Evolutionary conservation across 2,888 invertebrate species (phyloP), one percentile per base, ranked within the genome.

Genomic region (Pantelozetes paolii): DNA sequence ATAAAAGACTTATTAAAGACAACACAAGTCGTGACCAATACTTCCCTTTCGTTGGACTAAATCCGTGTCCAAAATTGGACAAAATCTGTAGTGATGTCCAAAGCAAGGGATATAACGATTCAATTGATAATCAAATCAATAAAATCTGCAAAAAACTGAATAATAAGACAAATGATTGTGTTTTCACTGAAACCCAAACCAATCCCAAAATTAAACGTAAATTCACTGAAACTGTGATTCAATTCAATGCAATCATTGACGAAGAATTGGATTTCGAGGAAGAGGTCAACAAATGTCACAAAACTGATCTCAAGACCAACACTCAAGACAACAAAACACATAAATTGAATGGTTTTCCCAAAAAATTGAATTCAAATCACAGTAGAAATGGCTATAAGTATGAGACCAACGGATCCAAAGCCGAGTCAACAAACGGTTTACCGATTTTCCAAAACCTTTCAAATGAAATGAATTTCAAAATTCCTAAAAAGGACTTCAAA

Each of bases 391-490:
- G 36, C 36, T 8, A 5, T 36, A 36, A 36, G 15, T 2, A 9
- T 45, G 45, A 45, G 45, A 45, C 13, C 5, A 45, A 45, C 13
- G 45, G n/a, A 40, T 13, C 13, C 40, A 50, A 50, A 50, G 26
- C 23, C n/a, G 57, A 26, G 28, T 23, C 15, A 13, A 13, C 9
- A 36, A 36, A 36, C 36, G 36, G 36, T 36, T 36, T 36, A 9
- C 5, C 36, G n/a, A n/a, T n/a, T n/a, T n/a, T n/a, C n/a, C n/a
- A n/a, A n/a, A n/a, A n/a, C n/a, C n/a, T n/a, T n/a, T 36, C 36
- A 36, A 36, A 36, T 9, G 36, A 9, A n/a, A n/a, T n/a, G n/a
- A 64, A 64, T 20, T 64, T 64, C 36, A 64, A 64, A 64, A 64
- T 64, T 18, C 64, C 64, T 30, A 64, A 64, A 20, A 57, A 57